A percentile compares a stretch with the other conserved stretches of the same genome.
phyloP scores from a whole-genome alignment of 2,888 invertebrate genomes.

The Caenorhabditis plicata region DNA sequence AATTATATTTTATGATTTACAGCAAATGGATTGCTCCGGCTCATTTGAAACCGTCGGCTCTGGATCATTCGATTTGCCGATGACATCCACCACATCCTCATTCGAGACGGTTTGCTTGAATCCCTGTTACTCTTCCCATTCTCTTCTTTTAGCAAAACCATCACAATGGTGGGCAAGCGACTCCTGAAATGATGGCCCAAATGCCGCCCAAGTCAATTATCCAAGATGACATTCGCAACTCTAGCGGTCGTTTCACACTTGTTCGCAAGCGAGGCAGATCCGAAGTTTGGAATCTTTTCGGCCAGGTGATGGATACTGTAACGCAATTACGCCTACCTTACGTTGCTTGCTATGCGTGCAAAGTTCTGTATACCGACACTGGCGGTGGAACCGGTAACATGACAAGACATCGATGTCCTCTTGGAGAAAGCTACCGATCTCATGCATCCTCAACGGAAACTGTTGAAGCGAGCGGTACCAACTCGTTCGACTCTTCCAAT shows the following conservation, averaged over 20 bases:
- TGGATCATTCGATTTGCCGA: constrained; percentile 17
- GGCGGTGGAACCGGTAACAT: constrained; percentile 64
- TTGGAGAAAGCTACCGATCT: constrained; percentile 53
- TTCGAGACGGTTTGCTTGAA: no score
- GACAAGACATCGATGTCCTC: constrained; percentile 61
- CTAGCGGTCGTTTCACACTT: constrained; percentile 48
- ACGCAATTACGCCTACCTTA: constrained; percentile 59
- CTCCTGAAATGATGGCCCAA: constrained; percentile 20
- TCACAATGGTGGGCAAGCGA: no score
- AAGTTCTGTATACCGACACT: constrained; percentile 63
- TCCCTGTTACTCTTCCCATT: no score
- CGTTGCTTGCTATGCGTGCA: constrained; percentile 64
- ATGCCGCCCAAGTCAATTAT: constrained; percentile 46
- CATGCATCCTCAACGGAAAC: constrained; percentile 39
- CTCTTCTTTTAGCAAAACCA: no score
- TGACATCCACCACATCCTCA: constrained; percentile 14
- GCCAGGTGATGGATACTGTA: constrained; percentile 60
- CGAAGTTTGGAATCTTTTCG: constrained; percentile 64
- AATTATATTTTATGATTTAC: no score
- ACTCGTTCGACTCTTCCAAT: constrained; percentile 39
- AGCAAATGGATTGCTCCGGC: constrained; percentile 32
- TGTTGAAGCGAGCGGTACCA: constrained; percentile 21
- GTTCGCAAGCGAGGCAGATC: constrained; percentile 58
- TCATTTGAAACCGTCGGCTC: constrained; percentile 23
- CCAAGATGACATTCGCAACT: constrained; percentile 42